Percentiles rank a stretch among this genome's conserved stretches.
Conservation (phyloP, 2,888 invertebrate species). For the Tetropium fuscum region DNA sequence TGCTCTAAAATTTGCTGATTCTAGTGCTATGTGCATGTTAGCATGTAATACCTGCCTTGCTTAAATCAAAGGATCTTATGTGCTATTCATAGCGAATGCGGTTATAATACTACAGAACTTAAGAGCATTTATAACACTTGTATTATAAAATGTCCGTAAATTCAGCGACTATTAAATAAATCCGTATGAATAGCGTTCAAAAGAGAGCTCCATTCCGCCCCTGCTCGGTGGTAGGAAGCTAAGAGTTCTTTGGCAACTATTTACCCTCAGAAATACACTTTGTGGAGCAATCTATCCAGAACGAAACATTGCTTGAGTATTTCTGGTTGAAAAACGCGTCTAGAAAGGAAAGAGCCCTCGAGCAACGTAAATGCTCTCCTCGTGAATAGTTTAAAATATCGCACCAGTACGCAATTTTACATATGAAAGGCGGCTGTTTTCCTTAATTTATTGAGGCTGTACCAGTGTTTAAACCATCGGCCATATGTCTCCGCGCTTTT, state of each 20-base stretch:
- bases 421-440: slow-evolving; percentile 56
- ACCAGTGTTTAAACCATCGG: slow-evolving; percentile 51
- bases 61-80: slow-evolving; percentile 6
- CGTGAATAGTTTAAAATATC: slow-evolving; percentile 52
- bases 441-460: slow-evolving; percentile 55
- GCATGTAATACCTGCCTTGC: slow-evolving; percentile 30
- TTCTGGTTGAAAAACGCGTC: slow-evolving; percentile 12
- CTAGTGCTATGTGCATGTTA: slow-evolving; percentile 30
- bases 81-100: slow-evolving; percentile 13
- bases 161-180: slow-evolving; percentile 39
- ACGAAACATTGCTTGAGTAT: slow-evolving; percentile 22
- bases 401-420: slow-evolving; percentile 56
- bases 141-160: slow-evolving; percentile 37
- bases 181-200: slow-evolving; percentile 37
- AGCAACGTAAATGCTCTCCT: slow-evolving; percentile 15
- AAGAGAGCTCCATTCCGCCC: slow-evolving; percentile 33
- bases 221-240: background rate
- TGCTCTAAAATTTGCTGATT: slow-evolving; percentile 20
- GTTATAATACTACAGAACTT: slow-evolving; percentile 30
- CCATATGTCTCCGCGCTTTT: slow-evolving; percentile 54
- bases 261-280: slow-evolving; percentile 3
- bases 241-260: slow-evolving; percentile 18
- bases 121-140: slow-evolving; percentile 35
- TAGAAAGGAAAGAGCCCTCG: slow-evolving; percentile 5
- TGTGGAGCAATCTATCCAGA: slow-evolving; percentile 12